phyloP scores from a whole-genome alignment of 2,888 invertebrate genomes.

The Andrena bicolor region DNA sequence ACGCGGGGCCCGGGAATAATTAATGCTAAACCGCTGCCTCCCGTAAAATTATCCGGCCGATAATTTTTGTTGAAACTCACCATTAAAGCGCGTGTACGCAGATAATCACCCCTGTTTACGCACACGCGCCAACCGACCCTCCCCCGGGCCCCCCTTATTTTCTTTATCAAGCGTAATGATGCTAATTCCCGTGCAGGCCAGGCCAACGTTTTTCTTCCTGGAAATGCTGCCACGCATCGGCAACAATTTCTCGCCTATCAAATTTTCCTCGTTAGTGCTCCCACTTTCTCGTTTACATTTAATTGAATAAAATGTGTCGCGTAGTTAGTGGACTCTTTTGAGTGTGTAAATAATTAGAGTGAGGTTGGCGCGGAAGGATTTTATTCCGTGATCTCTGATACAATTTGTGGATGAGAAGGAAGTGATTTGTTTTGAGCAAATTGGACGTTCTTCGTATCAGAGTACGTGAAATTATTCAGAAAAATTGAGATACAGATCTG shows the following conservation, averaged over 20 bases:
- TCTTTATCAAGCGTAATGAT: slow-evolving; percentile 62
- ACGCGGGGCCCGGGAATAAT: slow-evolving; percentile 70
- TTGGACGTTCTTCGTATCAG: too few relatives aligned
- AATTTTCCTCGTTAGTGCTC: not conserved
- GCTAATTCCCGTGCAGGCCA: slow-evolving; percentile 36
- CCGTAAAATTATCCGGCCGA: slow-evolving; percentile 79
- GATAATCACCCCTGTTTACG: slow-evolving; percentile 64
- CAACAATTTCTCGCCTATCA: slow-evolving; percentile 3
- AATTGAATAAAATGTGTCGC: not conserved
- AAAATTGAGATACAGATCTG: too few relatives aligned
- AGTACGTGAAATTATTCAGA: too few relatives aligned
- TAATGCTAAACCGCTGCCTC: slow-evolving; percentile 75
- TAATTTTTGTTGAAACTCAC: slow-evolving; percentile 79
- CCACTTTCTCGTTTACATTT: not conserved
- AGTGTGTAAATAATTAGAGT: too few relatives aligned
- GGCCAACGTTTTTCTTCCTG: slow-evolving; percentile 45
- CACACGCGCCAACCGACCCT: slow-evolving; percentile 40
- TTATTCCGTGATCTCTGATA: too few relatives aligned
- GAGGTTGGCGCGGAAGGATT: too few relatives aligned
- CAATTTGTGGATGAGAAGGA: too few relatives aligned
- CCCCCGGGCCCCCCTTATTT: slow-evolving; percentile 35
- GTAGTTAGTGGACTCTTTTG: too few relatives aligned
- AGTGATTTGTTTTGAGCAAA: too few relatives aligned
- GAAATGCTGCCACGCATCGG: slow-evolving; percentile 19
- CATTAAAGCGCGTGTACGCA: slow-evolving; percentile 68